phyloP scores from a whole-genome alignment of 2,888 invertebrate genomes.

The Malthinus flaveolus region DNA sequence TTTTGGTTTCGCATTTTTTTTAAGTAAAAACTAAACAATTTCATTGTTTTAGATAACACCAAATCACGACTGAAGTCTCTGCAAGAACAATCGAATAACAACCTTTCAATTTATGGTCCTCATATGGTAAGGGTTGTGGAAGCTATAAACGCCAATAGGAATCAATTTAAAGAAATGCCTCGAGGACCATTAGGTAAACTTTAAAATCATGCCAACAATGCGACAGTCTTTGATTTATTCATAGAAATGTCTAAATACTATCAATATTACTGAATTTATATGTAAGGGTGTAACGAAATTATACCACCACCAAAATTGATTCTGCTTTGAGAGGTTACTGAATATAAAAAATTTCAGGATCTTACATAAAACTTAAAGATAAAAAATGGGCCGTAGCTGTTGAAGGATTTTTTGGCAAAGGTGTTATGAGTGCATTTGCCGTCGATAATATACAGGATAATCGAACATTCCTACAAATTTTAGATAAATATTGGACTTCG shows the following conservation, averaged over 20 bases:
- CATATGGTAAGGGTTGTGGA: conserved; percentile 64
- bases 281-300: no score
- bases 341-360: conserved; percentile 53
- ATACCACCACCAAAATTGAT: no score
- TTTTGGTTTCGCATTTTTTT: no score
- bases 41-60: conserved; percentile 48
- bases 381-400: conserved; percentile 76
- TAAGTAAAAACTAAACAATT: conserved; percentile 14
- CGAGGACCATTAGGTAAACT: conserved; percentile 76
- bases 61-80: conserved; percentile 58
- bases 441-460: conserved; percentile 70
- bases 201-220: conserved; percentile 32
- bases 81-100: conserved; percentile 61
- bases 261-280: no score
- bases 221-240: background rate
- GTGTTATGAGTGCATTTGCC: conserved; percentile 62
- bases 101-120: conserved; percentile 71
- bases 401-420: conserved; percentile 68
- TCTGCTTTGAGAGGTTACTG: no score
- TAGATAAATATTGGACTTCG: conserved; percentile 52
- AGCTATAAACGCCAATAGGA: conserved; percentile 59
- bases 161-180: conserved; percentile 70
- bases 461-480: conserved; percentile 55
- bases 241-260: background rate
- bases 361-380: conserved; percentile 71